phyloP scores from a whole-genome alignment of 1,140 invertebrate genomes.

The Nephila pilipes region DNA sequence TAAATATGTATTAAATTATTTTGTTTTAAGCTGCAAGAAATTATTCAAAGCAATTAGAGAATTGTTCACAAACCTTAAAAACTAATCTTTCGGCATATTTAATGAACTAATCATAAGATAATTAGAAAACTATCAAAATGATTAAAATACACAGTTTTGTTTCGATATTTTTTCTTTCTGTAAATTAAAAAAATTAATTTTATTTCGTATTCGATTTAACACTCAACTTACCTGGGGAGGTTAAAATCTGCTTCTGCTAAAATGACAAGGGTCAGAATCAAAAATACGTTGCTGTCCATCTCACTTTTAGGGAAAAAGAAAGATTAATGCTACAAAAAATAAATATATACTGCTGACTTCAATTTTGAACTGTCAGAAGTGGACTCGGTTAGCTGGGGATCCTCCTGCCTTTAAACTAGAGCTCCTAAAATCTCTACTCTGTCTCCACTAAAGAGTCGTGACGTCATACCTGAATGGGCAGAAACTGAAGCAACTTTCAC shows the following conservation, averaged over 20 bases:
- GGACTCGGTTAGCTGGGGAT: not conserved
- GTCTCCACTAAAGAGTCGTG: slow-evolving; percentile 25
- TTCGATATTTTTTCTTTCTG: not conserved
- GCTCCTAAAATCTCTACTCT: slow-evolving; percentile 20
- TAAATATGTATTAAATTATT: no score
- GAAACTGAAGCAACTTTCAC: slow-evolving; percentile 25
- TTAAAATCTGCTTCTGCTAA: slow-evolving; percentile 41
- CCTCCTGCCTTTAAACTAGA: slow-evolving; percentile 37
- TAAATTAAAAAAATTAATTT: not conserved
- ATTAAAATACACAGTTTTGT: no score
- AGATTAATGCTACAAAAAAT: not conserved
- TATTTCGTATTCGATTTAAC: not conserved
- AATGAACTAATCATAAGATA: no score
- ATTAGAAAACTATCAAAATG: no score
- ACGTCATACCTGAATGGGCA: slow-evolving; percentile 34
- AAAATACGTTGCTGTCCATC: not conserved
- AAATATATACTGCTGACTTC: not conserved
- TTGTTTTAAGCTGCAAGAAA: no score
- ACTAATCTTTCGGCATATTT: no score
- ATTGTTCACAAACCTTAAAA: no score
- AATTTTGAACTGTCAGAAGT: slow-evolving; percentile 2
- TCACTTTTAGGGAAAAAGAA: not conserved
- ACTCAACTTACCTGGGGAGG: not conserved
- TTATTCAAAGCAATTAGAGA: no score
- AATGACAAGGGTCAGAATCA: slow-evolving; percentile 20